Evolutionary conservation across 1,140 invertebrate genomes (phyloP), one percentile per base, ranked within the genome.

Genomic region (Trichonephila inaurata): DNA sequence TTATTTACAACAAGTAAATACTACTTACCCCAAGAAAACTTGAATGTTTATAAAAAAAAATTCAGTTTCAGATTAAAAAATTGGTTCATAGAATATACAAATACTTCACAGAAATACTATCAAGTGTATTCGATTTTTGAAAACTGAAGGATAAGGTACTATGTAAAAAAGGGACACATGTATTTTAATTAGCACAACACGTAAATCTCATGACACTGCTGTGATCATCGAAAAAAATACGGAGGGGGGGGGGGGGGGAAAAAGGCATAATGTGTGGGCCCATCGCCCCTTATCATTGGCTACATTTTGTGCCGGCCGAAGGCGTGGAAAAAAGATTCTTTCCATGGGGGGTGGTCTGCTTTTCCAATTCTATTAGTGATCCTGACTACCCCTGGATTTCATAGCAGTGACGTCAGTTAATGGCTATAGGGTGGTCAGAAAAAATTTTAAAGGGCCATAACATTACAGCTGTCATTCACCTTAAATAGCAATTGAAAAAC

Each of bases 341-440:
- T 83, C 61, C 19, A 82, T 81, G 72, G 51, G 51, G 89, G 72
- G 72, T 19, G 16, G 64, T 44, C 58, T 91, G 61, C n/a, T 62
- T 61, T 19, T 51, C 72, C 24, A 91, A 62, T 82, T 91, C 69
- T 82, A 91, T 81, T 91, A 91, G 44, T 91, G 82, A 72, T 62
- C 89, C 72, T 77, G 66, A 58, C 51, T 60, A 16, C 60, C 89
- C 7, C 72, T 44, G n/a, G 21, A 51, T 83, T 33, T 60, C 77
- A 60, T 60, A 18, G 18, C 21, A 28, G 28, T 91, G 89, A 91
- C 89, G 89, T 91, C 89, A 91, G 4, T 12, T 40, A 18, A n/a
- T 51, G n/a, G 18, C 6, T 40, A 77, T 77, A 14, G 40, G 33
- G 33, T 33, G 28, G 72, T 77, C 72, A 77, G 28, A 77, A 77